phyloP scores from a whole-genome alignment of 2,797 vertebrate genomes.

The Etheostoma perlongum region DNA sequence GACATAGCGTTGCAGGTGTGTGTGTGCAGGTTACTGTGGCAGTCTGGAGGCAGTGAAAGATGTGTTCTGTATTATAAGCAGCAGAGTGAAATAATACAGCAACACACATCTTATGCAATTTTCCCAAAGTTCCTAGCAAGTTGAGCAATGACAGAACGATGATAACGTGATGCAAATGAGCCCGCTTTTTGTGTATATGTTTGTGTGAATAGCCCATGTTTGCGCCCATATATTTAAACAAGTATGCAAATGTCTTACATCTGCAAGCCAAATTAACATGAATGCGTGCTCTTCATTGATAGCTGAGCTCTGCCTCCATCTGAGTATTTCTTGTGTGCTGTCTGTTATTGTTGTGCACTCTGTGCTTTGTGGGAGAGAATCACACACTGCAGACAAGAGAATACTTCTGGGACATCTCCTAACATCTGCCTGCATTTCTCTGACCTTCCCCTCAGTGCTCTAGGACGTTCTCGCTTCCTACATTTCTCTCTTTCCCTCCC shows the following conservation, averaged over 20 bases:
- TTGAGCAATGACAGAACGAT: conserved; percentile 18
- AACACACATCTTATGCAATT: conserved; percentile 38
- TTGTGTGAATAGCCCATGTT: conserved; percentile 23
- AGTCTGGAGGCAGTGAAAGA: conserved; percentile 41
- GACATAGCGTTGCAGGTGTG: conserved; percentile 62
- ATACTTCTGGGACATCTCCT: conserved; percentile 60
- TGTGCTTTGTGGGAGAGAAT: conserved; percentile 30
- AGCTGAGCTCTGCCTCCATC: conserved; percentile 19
- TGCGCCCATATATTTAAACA: conserved; percentile 19
- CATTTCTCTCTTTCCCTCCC: conserved; percentile 11
- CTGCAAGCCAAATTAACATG: conserved; percentile 44
- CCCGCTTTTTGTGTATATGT: not conserved
- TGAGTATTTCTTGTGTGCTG: conserved; percentile 35
- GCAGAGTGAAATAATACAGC: conserved; percentile 34
- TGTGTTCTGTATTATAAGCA: conserved; percentile 51
- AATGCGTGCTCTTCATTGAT: conserved; percentile 33
- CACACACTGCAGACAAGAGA: conserved; percentile 43
- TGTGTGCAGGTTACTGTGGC: conserved; percentile 35
- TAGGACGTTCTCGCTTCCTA: conserved; percentile 43
- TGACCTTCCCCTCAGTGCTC: conserved; percentile 63
- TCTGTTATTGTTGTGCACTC: conserved; percentile 31
- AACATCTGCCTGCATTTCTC: conserved; percentile 70
- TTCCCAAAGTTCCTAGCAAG: conserved; percentile 12
- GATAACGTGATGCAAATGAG: conserved; percentile 37
- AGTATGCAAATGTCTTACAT: conserved; percentile 48